A percentile compares a stretch with the other conserved stretches of the same genome.
Evolutionary conservation across 2,888 invertebrate genomes (phyloP).

Genomic region (Masnerella sp.): DNA sequence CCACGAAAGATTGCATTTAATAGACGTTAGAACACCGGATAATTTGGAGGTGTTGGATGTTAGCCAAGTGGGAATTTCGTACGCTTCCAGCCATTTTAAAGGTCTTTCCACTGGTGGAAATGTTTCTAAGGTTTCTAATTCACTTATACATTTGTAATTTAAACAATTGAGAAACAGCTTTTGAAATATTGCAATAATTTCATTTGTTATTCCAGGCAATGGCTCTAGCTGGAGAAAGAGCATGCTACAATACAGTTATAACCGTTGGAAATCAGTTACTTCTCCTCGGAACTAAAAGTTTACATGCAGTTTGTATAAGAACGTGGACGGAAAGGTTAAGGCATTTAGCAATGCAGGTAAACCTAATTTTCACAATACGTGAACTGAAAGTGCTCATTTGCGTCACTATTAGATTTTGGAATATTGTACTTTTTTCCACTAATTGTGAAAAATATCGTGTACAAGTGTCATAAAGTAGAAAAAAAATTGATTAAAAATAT

Average conservation of each 20-base stretch:
- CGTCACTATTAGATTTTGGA: no score
- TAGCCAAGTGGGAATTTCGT: constrained; percentile 88
- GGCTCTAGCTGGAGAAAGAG: constrained; percentile 86
- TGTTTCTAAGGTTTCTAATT: constrained; percentile 84
- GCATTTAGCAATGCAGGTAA: constrained; percentile 80
- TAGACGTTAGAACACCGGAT: constrained; percentile 93
- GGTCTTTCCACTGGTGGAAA: constrained; percentile 97
- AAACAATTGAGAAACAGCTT: no score
- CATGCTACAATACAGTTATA: constrained; percentile 86
- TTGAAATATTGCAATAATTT: no score
- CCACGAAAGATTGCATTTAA: constrained; percentile 89
- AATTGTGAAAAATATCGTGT: no score
- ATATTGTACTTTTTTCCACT: no score
- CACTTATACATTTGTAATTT: no score
- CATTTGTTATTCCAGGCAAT: constrained; percentile 79
- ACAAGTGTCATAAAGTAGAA: no score
- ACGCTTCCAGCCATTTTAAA: constrained; percentile 92
- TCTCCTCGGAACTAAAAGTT: constrained; percentile 83
- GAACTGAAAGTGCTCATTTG: no score
- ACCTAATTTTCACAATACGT: no score
- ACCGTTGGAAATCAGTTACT: constrained; percentile 84
- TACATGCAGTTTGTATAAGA: constrained; percentile 79
- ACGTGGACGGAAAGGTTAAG: constrained; percentile 84
- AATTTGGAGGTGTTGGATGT: constrained; percentile 91
- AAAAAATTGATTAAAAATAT: no score